Evolutionary conservation across 2,888 invertebrate genomes (phyloP).

Genomic region (Micropterix aruncella): DNA sequence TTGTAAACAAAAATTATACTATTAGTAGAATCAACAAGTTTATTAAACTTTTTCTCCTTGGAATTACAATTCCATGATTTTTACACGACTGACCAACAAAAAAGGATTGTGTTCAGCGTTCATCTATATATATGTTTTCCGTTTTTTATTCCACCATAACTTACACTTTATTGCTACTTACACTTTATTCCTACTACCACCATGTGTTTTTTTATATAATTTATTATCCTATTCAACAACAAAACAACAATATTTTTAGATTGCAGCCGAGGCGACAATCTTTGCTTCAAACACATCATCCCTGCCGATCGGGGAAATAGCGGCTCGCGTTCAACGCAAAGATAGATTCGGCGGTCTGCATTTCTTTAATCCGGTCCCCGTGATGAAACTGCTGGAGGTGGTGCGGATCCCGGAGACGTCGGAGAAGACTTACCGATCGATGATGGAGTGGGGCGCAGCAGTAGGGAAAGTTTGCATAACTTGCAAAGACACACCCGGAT

Average conservation of each 20-base stretch:
- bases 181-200: too few relatives aligned
- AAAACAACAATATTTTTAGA: slow-evolving; percentile 28
- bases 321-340: slow-evolving; percentile 53
- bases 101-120: too few relatives aligned
- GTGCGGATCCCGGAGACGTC: slow-evolving; percentile 50
- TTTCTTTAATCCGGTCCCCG: background rate
- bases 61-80: too few relatives aligned
- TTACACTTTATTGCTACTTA: too few relatives aligned
- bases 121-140: too few relatives aligned
- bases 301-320: slow-evolving; percentile 69
- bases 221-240: too few relatives aligned
- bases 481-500: slow-evolving; percentile 87
- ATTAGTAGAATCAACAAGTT: too few relatives aligned
- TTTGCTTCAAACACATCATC: slow-evolving; percentile 86
- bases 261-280: slow-evolving; percentile 56
- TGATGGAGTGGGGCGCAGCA: slow-evolving; percentile 69
- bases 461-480: slow-evolving; percentile 75
- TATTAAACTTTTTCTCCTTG: too few relatives aligned
- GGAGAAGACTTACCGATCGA: slow-evolving; percentile 54
- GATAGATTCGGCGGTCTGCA: slow-evolving; percentile 23
- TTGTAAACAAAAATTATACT: too few relatives aligned
- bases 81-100: too few relatives aligned
- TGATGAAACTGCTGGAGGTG: background rate
- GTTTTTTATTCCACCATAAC: too few relatives aligned
- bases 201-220: too few relatives aligned